phyloP scores from a whole-genome alignment of 1,140 invertebrate genomes.

The Idris sp. region DNA sequence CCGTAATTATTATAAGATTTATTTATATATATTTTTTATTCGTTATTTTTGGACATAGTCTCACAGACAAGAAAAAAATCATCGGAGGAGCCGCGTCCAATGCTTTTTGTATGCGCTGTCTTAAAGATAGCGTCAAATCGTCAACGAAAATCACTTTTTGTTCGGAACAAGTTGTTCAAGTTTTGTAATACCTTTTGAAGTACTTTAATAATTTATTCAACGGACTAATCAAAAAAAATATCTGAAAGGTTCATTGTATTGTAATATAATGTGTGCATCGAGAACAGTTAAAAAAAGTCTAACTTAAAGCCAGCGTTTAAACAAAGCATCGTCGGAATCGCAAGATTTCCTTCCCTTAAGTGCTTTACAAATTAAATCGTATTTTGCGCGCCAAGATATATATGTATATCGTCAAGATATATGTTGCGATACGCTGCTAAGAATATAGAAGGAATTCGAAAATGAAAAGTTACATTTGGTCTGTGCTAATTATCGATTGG shows the following conservation, averaged over 20 bases:
- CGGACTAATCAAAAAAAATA: slow-evolving; percentile 6
- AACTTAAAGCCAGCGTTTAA: slow-evolving; percentile 56
- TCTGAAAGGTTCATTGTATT: slow-evolving; percentile 11
- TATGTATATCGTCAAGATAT: slow-evolving; percentile 31
- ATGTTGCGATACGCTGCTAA: slow-evolving; percentile 37
- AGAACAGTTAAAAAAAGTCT: slow-evolving; percentile 27
- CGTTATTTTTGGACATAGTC: no score
- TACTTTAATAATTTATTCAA: slow-evolving; percentile 14
- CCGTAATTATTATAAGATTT: no score
- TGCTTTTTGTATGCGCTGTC: slow-evolving; percentile 58
- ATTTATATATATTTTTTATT: no score
- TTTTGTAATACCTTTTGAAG: slow-evolving; percentile 35
- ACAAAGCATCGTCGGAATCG: slow-evolving; percentile 66
- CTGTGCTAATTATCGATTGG: neutral
- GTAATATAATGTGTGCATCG: slow-evolving; percentile 15
- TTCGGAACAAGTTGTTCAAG: slow-evolving; percentile 16
- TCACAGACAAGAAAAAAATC: slow-evolving; percentile 15
- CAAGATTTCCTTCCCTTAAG: slow-evolving; percentile 74
- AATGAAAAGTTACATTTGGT: slow-evolving; percentile 20
- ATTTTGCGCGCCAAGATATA: slow-evolving; percentile 67
- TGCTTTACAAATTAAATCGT: slow-evolving; percentile 75
- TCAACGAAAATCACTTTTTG: slow-evolving; percentile 25
- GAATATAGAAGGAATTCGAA: slow-evolving; percentile 16
- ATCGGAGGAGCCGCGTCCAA: slow-evolving; percentile 20
- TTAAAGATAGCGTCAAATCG: slow-evolving; percentile 46